Base-by-base conservation (phyloP, 2,113 vertebrate species). In the Leucopsar rothschildi region DNA sequence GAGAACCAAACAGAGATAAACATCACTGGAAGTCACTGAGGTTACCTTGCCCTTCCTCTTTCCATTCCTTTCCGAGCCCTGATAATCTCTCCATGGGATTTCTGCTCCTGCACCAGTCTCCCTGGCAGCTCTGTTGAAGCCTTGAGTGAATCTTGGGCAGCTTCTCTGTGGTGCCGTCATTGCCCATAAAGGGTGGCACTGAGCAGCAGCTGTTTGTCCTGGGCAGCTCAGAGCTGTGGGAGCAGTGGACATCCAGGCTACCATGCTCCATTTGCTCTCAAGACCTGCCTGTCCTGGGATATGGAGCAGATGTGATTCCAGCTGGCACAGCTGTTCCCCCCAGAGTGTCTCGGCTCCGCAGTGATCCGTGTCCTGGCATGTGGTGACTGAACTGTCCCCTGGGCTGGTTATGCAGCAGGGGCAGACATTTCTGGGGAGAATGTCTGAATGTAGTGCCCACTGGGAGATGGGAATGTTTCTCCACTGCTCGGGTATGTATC, bases 331-430 rank as follows among this genome's bases (percentile, higher is more conserved):
- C 81, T 18, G 1, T 57, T 40, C 27, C 3, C 17, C 52, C 57
- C 40, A 3, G 24, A 50, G 25, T 3, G 2, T 35, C 40, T 44
- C 1, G 0, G n/a, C 50, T 65, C 81, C 20, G 64, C 33, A 7
- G 63, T 1, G 37, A 44, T 44, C 64, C 0, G 0, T 23, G 65
- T 37, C 56, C 64, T 65, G 76, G 17, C 22, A 6, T 0, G 35
- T 37, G 59, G 52, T 1, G 13, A 40, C 0, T 7, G 44, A 61
- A 25, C 57, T n/a, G 64, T 45, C 6, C 4, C 25, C 5, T 12
- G 9, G 28, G 47, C 68, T 57, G 16, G 28, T 66, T 29, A 71
- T 63, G 53, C 57, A 69, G 37, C n/a, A 81, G 37, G 10, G 7
- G 12, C 33, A 66, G 66, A 20, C 7, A 19, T 33, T 9, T 70